These are phyloP conservation scores for Ophion ventricosus DNA, from an alignment of 2,888 invertebrate genomes.

Conservation along the genomic window DNA sequence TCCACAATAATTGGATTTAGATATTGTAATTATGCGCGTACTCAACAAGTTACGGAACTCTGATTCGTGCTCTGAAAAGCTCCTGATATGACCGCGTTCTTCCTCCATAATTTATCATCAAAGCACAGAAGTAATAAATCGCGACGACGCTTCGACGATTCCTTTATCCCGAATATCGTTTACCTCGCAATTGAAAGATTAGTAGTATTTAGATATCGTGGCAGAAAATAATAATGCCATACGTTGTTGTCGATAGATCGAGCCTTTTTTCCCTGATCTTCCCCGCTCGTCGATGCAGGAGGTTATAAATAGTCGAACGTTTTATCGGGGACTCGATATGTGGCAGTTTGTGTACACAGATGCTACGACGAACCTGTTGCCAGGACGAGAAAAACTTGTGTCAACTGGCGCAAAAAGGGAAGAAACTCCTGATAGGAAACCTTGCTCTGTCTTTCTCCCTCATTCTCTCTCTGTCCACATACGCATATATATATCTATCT, in stretches of 20 bases:
- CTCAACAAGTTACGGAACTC: background rate
- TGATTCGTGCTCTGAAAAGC: background rate
- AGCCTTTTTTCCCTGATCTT: conserved; percentile 17
- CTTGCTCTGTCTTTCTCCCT: conserved; percentile 31
- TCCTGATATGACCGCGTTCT: background rate
- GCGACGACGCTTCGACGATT: background rate
- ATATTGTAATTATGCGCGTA: background rate
- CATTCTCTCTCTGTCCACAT: conserved; percentile 6
- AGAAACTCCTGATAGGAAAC: conserved; percentile 61
- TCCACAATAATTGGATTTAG: too few species aligned
- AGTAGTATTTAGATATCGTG: conserved; percentile 6
- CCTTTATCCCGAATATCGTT: background rate
- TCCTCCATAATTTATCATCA: conserved; percentile 10
- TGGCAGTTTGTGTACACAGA: conserved; percentile 44
- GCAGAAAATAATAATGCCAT: conserved; percentile 40
- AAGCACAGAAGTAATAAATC: conserved; percentile 11
- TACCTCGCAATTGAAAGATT: background rate
- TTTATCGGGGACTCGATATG: conserved; percentile 25
- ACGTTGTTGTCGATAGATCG: conserved; percentile 29
- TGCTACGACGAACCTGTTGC: conserved; percentile 63
- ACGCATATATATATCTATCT: conserved; percentile 17
- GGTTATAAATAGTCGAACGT: conserved; percentile 54
- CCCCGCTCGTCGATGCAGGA: background rate
- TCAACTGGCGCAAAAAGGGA: conserved; percentile 62
- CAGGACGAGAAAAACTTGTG: conserved; percentile 60